Evolutionary conservation across 2,113 vertebrate species (phyloP).

Genomic region (Hemiscyllium ocellatum): DNA sequence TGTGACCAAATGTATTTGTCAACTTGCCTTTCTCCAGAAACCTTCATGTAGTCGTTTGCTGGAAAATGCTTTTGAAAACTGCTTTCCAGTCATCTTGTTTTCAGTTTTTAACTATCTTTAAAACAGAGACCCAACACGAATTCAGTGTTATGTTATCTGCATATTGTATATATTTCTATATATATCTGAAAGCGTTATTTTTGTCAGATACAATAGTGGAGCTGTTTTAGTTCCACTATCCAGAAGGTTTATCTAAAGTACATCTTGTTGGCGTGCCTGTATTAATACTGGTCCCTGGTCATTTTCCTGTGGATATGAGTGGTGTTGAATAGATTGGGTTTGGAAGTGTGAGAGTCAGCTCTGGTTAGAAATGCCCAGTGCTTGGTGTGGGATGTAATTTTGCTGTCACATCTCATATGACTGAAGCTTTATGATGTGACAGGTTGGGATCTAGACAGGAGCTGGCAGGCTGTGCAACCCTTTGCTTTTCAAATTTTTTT

Average conservation of each 20-base stretch:
- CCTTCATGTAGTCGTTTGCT: background rate
- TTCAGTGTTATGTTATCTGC: background rate
- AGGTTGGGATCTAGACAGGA: slow-evolving; percentile 40
- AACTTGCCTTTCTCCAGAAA: slow-evolving; percentile 32
- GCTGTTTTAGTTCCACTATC: background rate
- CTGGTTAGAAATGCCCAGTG: slow-evolving; percentile 38
- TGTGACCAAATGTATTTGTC: background rate
- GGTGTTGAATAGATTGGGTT: slow-evolving; percentile 34
- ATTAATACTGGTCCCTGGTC: slow-evolving; percentile 36
- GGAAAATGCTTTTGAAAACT: background rate
- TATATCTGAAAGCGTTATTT: background rate
- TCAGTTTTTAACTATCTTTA: background rate
- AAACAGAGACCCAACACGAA: background rate
- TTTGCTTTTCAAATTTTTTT: slow-evolving; percentile 39
- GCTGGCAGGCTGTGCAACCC: slow-evolving; percentile 40
- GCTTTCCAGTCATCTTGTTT: background rate
- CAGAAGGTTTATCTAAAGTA: slow-evolving; percentile 14
- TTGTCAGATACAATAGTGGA: background rate
- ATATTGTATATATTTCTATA: background rate
- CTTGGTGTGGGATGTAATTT: slow-evolving; percentile 40
- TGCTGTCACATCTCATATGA: slow-evolving; percentile 41
- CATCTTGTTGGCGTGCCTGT: background rate
- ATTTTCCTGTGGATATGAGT: slow-evolving; percentile 35
- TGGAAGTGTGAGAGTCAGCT: slow-evolving; percentile 33
- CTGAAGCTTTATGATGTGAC: slow-evolving; percentile 43